Conservation (phyloP, 2,888 invertebrate species). For the Gasteruption jaculator region DNA sequence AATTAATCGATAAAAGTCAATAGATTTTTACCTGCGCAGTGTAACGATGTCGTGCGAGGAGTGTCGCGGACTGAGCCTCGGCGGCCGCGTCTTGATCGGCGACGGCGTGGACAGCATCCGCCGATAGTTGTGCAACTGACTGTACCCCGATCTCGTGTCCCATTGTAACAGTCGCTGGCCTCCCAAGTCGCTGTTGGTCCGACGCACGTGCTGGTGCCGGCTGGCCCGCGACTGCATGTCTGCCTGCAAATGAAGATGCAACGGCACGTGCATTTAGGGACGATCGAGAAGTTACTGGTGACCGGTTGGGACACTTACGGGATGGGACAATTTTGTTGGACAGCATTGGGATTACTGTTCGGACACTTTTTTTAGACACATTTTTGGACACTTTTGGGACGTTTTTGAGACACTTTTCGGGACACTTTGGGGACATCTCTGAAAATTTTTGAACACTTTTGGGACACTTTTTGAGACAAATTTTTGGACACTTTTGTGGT, state of each 20-base stretch:
- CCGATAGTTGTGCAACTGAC: constrained; percentile 50
- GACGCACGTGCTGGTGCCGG: constrained; percentile 53
- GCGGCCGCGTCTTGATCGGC: constrained; percentile 53
- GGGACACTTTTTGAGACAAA: too few relatives aligned
- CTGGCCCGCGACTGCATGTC: constrained; percentile 54
- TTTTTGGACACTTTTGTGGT: too few relatives aligned
- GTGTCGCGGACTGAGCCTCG: constrained; percentile 51
- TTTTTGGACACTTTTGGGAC: too few relatives aligned
- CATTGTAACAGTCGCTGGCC: constrained; percentile 57
- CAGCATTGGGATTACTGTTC: too few relatives aligned
- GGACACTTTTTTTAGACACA: too few relatives aligned
- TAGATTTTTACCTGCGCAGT: constrained; percentile 47
- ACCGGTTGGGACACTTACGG: too few relatives aligned
- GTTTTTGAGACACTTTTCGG: too few relatives aligned
- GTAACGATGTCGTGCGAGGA: constrained; percentile 50
- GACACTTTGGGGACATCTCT: too few relatives aligned
- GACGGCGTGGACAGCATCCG: constrained; percentile 55
- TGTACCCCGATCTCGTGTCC: constrained; percentile 51
- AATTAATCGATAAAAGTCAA: too few relatives aligned
- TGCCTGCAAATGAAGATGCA: constrained; percentile 47
- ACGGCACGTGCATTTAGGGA: too few relatives aligned
- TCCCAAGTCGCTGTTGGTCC: constrained; percentile 59
- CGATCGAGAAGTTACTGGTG: not conserved
- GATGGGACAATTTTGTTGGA: too few relatives aligned
- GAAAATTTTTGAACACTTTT: too few relatives aligned